These are phyloP conservation scores for Peromyscus polionotus DNA, from an alignment of 2,113 vertebrate genomes.

Conservation along the genomic window DNA sequence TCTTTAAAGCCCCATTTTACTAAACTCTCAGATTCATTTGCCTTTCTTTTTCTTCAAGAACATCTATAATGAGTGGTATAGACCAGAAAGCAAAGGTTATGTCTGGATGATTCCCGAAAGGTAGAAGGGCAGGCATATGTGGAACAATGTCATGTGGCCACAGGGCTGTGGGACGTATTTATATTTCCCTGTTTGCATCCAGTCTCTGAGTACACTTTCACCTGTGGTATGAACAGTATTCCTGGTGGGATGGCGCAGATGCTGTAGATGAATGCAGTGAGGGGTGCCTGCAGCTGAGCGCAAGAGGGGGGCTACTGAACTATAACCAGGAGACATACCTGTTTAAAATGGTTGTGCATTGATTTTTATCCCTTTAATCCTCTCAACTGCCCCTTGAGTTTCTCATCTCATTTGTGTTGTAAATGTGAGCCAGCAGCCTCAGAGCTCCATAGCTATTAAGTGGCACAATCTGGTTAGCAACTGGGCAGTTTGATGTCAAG, in stretches of 20 bases:
- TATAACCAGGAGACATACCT: not conserved
- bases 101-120: not conserved
- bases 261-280: not conserved
- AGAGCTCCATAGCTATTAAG: slow-evolving; percentile 1
- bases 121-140: fast-evolving
- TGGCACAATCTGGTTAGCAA: slow-evolving; percentile 18
- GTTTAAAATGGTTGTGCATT: not conserved
- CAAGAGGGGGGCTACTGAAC: not conserved
- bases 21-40: slow-evolving; percentile 29
- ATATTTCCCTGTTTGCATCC: not conserved
- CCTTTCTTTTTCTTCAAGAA: slow-evolving; percentile 6
- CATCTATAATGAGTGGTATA: not conserved
- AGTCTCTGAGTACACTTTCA: not conserved
- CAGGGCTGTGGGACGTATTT: not conserved
- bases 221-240: not conserved
- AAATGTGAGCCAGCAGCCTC: not conserved
- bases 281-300: not conserved
- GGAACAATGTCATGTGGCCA: fast-evolving
- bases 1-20: slow-evolving; percentile 35
- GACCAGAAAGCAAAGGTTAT: not conserved
- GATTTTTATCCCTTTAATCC: not conserved
- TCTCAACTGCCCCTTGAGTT: not conserved
- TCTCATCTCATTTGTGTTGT: slow-evolving; percentile 13
- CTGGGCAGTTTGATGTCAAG: slow-evolving; percentile 33
- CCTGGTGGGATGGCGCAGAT: not conserved